These are phyloP conservation scores for Alexandromys fortis DNA, from an alignment of 2,113 vertebrate genomes.

Conservation along the genomic window DNA sequence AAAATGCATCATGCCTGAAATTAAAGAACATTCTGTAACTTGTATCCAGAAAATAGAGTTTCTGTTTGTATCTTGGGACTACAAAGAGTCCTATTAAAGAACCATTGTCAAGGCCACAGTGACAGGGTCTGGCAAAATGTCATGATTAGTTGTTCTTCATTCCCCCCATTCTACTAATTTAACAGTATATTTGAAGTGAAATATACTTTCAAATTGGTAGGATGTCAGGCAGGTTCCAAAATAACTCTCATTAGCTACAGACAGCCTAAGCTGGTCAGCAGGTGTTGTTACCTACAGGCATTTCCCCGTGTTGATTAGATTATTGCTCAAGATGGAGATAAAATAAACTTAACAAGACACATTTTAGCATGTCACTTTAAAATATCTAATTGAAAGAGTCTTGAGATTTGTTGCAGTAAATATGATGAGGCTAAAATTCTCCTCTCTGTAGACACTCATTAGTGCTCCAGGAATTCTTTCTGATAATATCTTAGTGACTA, in stretches of 20 bases:
- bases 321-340: background rate
- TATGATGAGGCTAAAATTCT: background rate
- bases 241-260: slow-evolving; percentile 49
- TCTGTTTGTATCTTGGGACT: background rate
- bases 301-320: slow-evolving; percentile 23
- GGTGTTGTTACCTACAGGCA: background rate
- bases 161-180: slow-evolving; percentile 31
- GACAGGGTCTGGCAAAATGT: background rate
- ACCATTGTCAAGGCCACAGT: background rate
- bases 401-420: slow-evolving; percentile 2
- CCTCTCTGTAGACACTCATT: background rate
- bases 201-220: slow-evolving; percentile 49
- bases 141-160: background rate
- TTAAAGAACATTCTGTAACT: background rate
- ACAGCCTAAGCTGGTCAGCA: slow-evolving; percentile 27
- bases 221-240: slow-evolving; percentile 57
- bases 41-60: background rate
- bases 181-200: slow-evolving; percentile 40
- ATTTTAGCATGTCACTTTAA: slow-evolving; percentile 16
- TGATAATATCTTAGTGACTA: background rate
- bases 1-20: background rate
- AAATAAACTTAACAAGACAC: slow-evolving; percentile 16
- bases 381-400: slow-evolving; percentile 31
- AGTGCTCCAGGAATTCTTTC: background rate
- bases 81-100: background rate